phyloP scores from a whole-genome alignment of 2,888 invertebrate genomes.

The Phyllotreta striolata region DNA sequence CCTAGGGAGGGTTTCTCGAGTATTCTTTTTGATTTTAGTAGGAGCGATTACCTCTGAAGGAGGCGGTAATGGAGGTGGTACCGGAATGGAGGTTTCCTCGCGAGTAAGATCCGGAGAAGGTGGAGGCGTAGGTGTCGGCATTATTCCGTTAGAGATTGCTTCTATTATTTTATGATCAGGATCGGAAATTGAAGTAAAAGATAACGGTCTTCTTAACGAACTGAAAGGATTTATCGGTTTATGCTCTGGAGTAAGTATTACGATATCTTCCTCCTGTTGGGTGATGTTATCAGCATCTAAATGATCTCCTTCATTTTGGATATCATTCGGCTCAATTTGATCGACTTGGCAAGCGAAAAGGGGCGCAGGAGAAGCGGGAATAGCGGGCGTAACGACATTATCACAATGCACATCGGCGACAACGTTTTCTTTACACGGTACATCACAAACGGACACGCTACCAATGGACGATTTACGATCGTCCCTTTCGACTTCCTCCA shows the following conservation, averaged over 20 bases:
- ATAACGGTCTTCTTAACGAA: conserved; percentile 6
- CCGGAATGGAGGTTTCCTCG: conserved; percentile 8
- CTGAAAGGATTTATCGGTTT: neutral
- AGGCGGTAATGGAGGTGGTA: conserved; percentile 38
- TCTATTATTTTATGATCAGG: conserved; percentile 19
- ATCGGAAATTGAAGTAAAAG: conserved; percentile 2
- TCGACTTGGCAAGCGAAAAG: neutral
- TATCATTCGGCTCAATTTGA: neutral
- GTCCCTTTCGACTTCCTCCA: conserved; percentile 43
- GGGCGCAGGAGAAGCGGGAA: conserved; percentile 16
- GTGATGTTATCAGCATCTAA: too few species aligned
- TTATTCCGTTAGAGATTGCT: neutral
- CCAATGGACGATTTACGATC: conserved; percentile 49
- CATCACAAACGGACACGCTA: conserved; percentile 46
- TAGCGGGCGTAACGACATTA: conserved; percentile 54
- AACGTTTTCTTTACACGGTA: conserved; percentile 63
- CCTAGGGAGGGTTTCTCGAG: neutral
- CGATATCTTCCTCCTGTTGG: neutral
- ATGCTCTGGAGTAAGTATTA: neutral
- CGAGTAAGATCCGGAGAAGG: conserved; percentile 21
- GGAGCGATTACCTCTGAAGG: neutral
- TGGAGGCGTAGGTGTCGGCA: conserved; percentile 25
- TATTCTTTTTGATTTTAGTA: conserved; percentile 3
- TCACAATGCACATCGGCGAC: conserved; percentile 68
- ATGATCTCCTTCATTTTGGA: neutral